These are phyloP conservation scores for Drosophila novamexicana DNA, from an alignment of 1,140 invertebrate genomes.

Conservation along the genomic window DNA sequence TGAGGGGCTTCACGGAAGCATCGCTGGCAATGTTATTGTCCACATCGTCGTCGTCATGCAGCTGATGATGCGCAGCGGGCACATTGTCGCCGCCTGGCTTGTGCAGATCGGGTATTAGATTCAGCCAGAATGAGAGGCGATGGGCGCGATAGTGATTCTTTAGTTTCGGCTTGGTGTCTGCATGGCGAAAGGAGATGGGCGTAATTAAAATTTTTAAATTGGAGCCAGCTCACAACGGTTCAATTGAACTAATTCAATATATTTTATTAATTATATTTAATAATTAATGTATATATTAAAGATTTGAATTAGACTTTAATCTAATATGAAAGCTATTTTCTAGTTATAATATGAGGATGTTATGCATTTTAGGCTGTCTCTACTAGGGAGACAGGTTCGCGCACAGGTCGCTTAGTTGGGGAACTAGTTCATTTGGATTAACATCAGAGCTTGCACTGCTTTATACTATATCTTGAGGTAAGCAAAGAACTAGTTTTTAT, in stretches of 20 bases:
- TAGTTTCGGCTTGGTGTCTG: constrained; percentile 94
- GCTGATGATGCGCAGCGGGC: constrained; percentile 92
- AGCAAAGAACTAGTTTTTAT: too few relatives aligned
- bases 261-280: too few relatives aligned
- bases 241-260: not conserved
- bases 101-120: constrained; percentile 97
- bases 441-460: too few relatives aligned
- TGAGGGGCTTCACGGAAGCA: constrained; percentile 85
- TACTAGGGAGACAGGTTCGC: too few relatives aligned
- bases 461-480: too few relatives aligned
- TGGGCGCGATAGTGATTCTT: constrained; percentile 98
- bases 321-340: too few relatives aligned
- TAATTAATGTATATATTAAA: too few relatives aligned
- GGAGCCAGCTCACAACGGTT: not conserved
- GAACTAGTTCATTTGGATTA: too few relatives aligned
- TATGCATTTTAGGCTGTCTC: too few relatives aligned
- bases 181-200: constrained; percentile 27
- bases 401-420: too few relatives aligned
- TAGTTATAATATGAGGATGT: too few relatives aligned
- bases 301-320: too few relatives aligned
- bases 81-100: constrained; percentile 93
- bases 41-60: constrained; percentile 89
- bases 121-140: constrained; percentile 97
- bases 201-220: not conserved
- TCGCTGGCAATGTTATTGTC: constrained; percentile 86